Percentiles rank a stretch among this genome's conserved stretches.
These are phyloP conservation scores for Hoplias malabaricus DNA, from an alignment of 2,113 vertebrate genomes.

Conservation along the genomic window DNA sequence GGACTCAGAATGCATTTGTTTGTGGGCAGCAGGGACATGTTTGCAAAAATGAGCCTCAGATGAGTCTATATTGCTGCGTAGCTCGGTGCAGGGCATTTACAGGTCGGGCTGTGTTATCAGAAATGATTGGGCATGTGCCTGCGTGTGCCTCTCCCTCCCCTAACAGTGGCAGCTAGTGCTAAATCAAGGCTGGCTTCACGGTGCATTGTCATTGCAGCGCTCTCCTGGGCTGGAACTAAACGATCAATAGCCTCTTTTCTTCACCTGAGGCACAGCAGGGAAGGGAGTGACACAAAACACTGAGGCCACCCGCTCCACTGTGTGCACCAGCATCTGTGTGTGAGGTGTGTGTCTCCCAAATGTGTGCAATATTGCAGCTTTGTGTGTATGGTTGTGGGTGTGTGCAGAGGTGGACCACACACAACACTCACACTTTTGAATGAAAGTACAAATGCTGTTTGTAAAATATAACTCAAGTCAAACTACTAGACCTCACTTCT, in stretches of 20 bases:
- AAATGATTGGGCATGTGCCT: constrained; percentile 31
- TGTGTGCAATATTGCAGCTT: background rate
- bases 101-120: constrained; percentile 36
- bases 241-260: constrained; percentile 69
- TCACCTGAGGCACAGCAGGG: constrained; percentile 65
- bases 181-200: constrained; percentile 46
- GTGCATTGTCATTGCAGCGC: constrained; percentile 43
- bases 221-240: constrained; percentile 67
- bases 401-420: background rate
- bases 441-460: background rate
- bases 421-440: too few species aligned
- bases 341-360: constrained; percentile 60
- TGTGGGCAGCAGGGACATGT: background rate
- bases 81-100: background rate
- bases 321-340: constrained; percentile 65
- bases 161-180: constrained; percentile 28
- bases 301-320: constrained; percentile 30
- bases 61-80: background rate
- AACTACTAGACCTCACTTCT: too few species aligned
- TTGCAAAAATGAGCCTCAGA: background rate
- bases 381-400: background rate
- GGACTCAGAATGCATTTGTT: background rate
- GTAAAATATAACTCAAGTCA: too few species aligned
- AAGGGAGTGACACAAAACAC: constrained; percentile 72
- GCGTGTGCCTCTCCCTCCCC: constrained; percentile 13